Evolutionary conservation across 2,888 invertebrate genomes (phyloP).

Genomic region (Magallana nippona): DNA sequence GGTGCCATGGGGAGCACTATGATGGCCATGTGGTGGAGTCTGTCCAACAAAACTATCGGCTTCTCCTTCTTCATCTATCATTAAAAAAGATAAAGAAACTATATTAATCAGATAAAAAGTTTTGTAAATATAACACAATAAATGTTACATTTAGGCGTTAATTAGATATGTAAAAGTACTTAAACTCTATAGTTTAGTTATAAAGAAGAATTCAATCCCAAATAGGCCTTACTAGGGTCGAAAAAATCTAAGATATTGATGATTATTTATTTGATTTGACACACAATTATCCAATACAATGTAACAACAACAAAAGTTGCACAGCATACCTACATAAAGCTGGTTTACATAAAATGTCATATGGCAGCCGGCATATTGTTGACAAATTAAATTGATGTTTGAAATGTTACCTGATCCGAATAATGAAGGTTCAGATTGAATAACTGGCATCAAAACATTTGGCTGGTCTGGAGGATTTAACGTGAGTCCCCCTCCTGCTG

Average conservation of each 20-base stretch:
- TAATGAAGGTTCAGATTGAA: constrained; percentile 74
- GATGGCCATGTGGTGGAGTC: constrained; percentile 56
- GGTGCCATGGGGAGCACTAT: background rate
- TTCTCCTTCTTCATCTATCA: constrained; percentile 79
- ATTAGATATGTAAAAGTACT: background rate
- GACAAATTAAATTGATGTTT: background rate
- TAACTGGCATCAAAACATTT: constrained; percentile 75
- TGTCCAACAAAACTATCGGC: constrained; percentile 79
- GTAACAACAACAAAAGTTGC: too few species aligned
- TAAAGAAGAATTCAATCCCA: too few species aligned
- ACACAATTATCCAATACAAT: too few species aligned
- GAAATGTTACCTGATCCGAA: constrained; percentile 70
- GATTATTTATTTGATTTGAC: too few species aligned
- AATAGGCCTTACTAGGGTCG: too few species aligned
- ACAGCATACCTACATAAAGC: too few species aligned
- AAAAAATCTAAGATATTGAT: too few species aligned
- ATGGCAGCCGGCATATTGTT: constrained; percentile 11
- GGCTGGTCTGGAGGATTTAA: constrained; percentile 72
- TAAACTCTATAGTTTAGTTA: too few species aligned
- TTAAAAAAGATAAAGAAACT: constrained; percentile 31
- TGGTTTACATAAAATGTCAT: background rate
- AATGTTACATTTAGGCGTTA: too few species aligned
- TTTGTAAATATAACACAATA: too few species aligned
- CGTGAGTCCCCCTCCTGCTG: constrained; percentile 76
- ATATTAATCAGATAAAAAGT: background rate